phyloP scores from a whole-genome alignment of 1,140 invertebrate genomes.

The Sarcophaga bullata region DNA sequence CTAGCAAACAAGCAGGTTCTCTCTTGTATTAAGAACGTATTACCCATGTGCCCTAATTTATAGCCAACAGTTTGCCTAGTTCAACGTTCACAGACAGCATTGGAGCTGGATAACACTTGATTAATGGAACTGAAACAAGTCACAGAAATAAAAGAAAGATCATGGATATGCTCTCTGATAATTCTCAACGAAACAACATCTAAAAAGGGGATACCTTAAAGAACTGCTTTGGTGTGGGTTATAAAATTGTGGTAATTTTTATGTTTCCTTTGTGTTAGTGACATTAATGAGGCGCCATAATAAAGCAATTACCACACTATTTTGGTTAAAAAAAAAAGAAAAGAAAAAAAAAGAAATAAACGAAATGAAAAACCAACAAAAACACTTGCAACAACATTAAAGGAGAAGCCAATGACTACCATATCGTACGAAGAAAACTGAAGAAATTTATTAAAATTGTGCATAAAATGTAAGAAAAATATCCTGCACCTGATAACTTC shows the following conservation, averaged over 20 bases:
- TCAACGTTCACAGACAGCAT: no score
- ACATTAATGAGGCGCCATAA: conserved; percentile 37
- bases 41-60: no score
- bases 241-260: conserved; percentile 1
- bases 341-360: background rate
- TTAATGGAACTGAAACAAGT: no score
- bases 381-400: background rate
- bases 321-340: background rate
- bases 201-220: background rate
- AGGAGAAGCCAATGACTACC: background rate
- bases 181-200: no score
- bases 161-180: no score
- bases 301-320: conserved; percentile 29
- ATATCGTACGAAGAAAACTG: no score
- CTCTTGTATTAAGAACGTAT: no score
- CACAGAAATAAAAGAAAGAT: no score
- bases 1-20: no score
- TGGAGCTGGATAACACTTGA: no score
- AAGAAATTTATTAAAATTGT: background rate
- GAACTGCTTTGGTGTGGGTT: background rate
- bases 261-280: background rate
- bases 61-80: no score
- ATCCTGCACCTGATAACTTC: conserved; percentile 4
- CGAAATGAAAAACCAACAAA: background rate
- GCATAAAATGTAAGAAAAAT: background rate